Percentiles rank a stretch among this genome's conserved stretches.
Conservation (phyloP, 2,888 invertebrate genomes). For the Folsomia candida region DNA sequence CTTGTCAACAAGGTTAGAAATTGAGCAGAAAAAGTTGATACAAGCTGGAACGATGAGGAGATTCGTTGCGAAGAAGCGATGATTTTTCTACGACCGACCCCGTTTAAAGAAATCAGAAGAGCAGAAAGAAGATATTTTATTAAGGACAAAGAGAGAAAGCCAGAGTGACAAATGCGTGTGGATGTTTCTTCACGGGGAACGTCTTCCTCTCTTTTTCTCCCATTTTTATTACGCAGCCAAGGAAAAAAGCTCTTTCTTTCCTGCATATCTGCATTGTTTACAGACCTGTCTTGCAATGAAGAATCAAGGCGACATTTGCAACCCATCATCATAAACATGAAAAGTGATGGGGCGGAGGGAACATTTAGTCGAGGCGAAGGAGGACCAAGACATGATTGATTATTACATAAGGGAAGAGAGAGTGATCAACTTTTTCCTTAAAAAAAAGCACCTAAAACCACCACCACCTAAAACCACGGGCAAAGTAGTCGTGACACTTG, state of each 20-base stretch:
- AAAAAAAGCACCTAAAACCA: no score
- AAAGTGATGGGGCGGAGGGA: not conserved
- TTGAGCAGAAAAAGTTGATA: not conserved
- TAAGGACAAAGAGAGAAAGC: no score
- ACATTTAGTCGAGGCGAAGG: not conserved
- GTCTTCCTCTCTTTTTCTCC: no score
- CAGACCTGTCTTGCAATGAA: not conserved
- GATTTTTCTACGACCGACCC: no score
- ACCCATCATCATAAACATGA: not conserved
- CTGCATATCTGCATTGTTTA: no score
- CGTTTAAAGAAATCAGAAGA: not conserved
- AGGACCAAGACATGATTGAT: not conserved
- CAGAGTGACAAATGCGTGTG: not conserved
- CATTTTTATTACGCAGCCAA: not conserved
- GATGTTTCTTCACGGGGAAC: not conserved
- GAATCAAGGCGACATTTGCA: not conserved
- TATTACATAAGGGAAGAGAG: no score
- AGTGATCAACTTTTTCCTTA: no score
- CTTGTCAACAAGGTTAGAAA: not conserved
- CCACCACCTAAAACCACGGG: no score
- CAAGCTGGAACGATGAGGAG: not conserved
- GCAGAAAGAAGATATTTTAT: not conserved
- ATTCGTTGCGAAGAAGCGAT: not conserved
- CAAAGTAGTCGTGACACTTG: no score
- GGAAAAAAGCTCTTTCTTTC: not conserved